A percentile compares a stretch with the other conserved stretches of the same genome.
These are phyloP conservation scores for Phymanthus crucifer DNA, from an alignment of 92 coral and sea anemone genomes.

Conservation along the genomic window DNA sequence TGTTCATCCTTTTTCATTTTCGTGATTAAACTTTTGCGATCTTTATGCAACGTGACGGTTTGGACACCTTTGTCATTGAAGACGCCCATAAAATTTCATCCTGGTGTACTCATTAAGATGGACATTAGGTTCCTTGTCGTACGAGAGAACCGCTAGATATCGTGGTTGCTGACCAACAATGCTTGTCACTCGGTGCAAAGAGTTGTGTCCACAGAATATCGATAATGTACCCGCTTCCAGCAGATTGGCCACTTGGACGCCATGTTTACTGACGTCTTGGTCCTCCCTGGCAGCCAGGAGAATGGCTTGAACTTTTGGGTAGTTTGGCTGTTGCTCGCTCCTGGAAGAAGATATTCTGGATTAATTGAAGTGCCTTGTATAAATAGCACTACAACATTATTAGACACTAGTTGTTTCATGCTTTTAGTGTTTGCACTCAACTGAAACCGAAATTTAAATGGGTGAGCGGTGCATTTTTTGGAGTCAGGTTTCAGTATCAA, in stretches of 20 bases:
- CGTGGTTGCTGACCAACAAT: conserved; percentile 31
- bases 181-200: conserved; percentile 55
- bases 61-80: conserved; percentile 6
- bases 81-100: conserved; percentile 50
- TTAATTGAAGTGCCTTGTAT: neutral
- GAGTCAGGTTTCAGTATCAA: too few species aligned
- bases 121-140: conserved; percentile 42
- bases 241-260: conserved; percentile 26
- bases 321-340: conserved; percentile 44
- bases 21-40: too few species aligned
- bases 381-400: too few species aligned
- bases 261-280: conserved; percentile 26
- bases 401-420: too few species aligned
- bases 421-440: too few species aligned
- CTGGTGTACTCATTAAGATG: conserved; percentile 56
- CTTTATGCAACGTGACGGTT: too few species aligned
- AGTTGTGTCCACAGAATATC: conserved; percentile 51
- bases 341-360: conserved; percentile 15
- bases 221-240: conserved; percentile 47
- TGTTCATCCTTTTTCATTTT: too few species aligned
- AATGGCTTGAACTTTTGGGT: conserved; percentile 22
- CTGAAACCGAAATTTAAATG: too few species aligned
- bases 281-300: conserved; percentile 42
- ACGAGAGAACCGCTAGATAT: conserved; percentile 52
- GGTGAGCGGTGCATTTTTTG: too few species aligned